Base-by-base conservation (phyloP, 2,888 invertebrate genomes). In the Melipona bicolor region DNA sequence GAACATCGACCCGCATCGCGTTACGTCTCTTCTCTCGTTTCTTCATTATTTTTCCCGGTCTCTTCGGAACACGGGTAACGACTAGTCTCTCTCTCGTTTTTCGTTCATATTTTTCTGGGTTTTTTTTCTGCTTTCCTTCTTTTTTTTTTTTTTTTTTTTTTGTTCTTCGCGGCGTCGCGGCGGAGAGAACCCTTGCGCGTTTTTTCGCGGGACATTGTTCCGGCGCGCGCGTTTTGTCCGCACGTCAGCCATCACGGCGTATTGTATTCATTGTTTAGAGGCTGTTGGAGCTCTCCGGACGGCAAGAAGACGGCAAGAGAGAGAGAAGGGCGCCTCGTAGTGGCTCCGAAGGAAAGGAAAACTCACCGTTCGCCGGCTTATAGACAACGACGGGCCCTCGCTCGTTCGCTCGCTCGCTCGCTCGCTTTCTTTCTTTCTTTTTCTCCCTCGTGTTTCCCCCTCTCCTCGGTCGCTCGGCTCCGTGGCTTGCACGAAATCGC, bases 261-360 rank as follows among this genome's bases (percentile, higher is more conserved):
- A 85, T 88, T 88, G 89, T 88, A 72, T 78, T 89, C 89, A 89
- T 88, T 88, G 87, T 87, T 88, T 83, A 83, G 87, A 85, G 87
- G 79, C 84, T 74, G 85, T 77, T 80, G 83, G 73, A 73, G 72
- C 73, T 68, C 73, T 73, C n/a, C 72, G 68, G 50, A 64, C 77
- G 65, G 54, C 74, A 67, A 77, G 76, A 72, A 68, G 75, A 75
- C 24, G 32, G 24, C n/a, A 52, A 61, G 50, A 67, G 56, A 32
- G 64, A 74, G 64, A 77, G 77, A 79, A 87, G 85, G 82, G 74
- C 84, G 77, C 52, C 73, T 65, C 75, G 72, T 61, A 67, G 80
- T 81, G 74, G 70, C 69, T 70, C 43, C 71, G 67, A 65, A 76
- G 70, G 73, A 85, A 87, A 83, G 85, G 78, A 85, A 84, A 84